These are phyloP conservation scores for Dissostichus mawsoni DNA, from an alignment of 2,113 vertebrate species.

Conservation along the genomic window DNA sequence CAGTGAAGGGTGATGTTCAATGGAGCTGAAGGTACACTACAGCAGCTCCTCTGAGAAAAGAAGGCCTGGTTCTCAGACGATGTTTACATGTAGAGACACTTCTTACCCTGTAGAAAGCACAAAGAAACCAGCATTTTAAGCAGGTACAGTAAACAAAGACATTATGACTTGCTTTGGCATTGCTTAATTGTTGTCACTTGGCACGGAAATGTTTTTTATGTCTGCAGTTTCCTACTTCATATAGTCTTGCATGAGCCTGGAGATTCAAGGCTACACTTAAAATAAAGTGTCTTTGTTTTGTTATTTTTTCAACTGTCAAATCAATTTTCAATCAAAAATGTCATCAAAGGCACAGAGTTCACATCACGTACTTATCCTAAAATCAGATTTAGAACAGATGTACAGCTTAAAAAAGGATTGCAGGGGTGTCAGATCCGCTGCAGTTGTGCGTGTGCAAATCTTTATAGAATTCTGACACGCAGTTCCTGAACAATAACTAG, in stretches of 20 bases:
- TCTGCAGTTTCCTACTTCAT: background rate
- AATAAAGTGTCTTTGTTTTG: conserved; percentile 20
- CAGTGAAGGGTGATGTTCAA: conserved; percentile 81
- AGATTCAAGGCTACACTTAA: conserved; percentile 27
- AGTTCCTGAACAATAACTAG: conserved; percentile 59
- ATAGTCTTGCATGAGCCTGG: conserved; percentile 2
- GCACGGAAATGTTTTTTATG: conserved; percentile 12
- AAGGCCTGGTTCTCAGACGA: conserved; percentile 46
- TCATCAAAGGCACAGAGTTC: conserved; percentile 21
- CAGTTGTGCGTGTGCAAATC: conserved; percentile 3
- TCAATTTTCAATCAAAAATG: conserved; percentile 13
- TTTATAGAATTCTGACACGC: conserved; percentile 1
- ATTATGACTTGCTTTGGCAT: conserved; percentile 7
- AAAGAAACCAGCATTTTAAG: conserved; percentile 26
- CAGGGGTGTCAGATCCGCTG: conserved; percentile 14
- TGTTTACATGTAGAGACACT: conserved; percentile 63
- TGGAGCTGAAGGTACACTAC: conserved; percentile 76
- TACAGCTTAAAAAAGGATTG: background rate
- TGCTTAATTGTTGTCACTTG: conserved; percentile 36
- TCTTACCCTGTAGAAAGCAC: conserved; percentile 15
- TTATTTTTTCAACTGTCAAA: conserved; percentile 14
- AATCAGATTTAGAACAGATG: conserved; percentile 37
- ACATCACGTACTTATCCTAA: conserved; percentile 3
- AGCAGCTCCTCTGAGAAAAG: conserved; percentile 64
- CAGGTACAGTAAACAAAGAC: conserved; percentile 20